Evolutionary conservation across 2,113 vertebrate genomes (phyloP).

Genomic region (Nycticorax nycticorax): DNA sequence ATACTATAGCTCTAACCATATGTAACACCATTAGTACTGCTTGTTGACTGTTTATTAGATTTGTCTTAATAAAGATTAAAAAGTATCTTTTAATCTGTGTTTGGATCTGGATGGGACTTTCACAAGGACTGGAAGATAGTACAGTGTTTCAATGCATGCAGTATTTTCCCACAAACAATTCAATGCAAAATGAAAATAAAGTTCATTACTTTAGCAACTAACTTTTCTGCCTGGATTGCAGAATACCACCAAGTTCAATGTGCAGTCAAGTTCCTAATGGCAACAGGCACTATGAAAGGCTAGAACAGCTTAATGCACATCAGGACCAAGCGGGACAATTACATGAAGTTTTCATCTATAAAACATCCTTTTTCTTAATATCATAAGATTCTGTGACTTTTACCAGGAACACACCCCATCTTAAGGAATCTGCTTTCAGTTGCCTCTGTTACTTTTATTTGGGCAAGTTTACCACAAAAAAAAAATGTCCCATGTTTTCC

Average conservation of each 20-base stretch:
- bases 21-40: not conserved
- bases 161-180: not conserved
- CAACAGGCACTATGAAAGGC: not conserved
- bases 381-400: not conserved
- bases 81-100: not conserved
- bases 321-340: fast-evolving
- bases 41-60: not conserved
- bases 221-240: not conserved
- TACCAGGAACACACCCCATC: not conserved
- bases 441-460: not conserved
- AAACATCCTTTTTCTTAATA: not conserved
- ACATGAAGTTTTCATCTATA: not conserved
- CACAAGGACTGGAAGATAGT: not conserved
- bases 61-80: not conserved
- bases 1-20: fast-evolving
- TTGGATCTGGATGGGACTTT: not conserved
- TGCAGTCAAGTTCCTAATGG: not conserved
- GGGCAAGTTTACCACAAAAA: not conserved
- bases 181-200: not conserved
- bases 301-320: not conserved
- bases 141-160: not conserved
- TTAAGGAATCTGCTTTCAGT: not conserved
- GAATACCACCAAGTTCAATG: not conserved
- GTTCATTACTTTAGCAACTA: not conserved
- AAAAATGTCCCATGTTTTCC: not conserved